Base-by-base conservation (phyloP, 2,888 invertebrate species). In the Latheticus oryzae region DNA sequence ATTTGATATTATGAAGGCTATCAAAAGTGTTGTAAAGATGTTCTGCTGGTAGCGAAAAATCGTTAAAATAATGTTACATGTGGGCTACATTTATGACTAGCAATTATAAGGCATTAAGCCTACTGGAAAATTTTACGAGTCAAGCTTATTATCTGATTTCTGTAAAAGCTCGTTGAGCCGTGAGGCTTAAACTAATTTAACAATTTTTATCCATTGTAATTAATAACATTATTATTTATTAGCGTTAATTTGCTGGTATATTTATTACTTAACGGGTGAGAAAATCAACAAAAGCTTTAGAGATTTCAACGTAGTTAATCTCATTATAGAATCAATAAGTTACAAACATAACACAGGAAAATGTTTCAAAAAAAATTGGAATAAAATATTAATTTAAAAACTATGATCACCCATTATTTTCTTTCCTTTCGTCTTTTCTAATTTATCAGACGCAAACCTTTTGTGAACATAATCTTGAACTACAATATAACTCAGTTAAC, bases 401-500 rank as follows among this genome's bases (percentile, higher is more conserved):
- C n/a, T n/a, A n/a, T n/a, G n/a, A n/a, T n/a, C n/a, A n/a, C n/a
- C n/a, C n/a, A n/a, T n/a, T n/a, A n/a, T n/a, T n/a, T n/a, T n/a
- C n/a, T n/a, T n/a, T n/a, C n/a, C n/a, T n/a, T n/a, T n/a, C n/a
- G n/a, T n/a, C n/a, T n/a, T n/a, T n/a, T n/a, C n/a, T n/a, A 47
- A 47, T 47, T 47, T 47, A 47, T 19, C 35, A 11, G n/a, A 13
- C n/a, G 23, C 30, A 47, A 35, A 47, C 33, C 47, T 19, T 1
- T 15, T 7, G 45, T 28, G 32, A 28, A 2, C 19, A 21, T 45
- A 45, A 30, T 45, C 32, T 28, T n/a, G 26, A 13, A 8, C 40
- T 19, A 30, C 45, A 45, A 45, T 45, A 45, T 45, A 30, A 30
- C 21, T 45, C 45, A 9, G 9, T 30, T 45, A 45, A 32, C 28